A percentile compares a stretch with the other conserved stretches of the same genome.
Evolutionary conservation across 1,140 invertebrate genomes (phyloP).

Genomic region (Pollicipes pollicipes): DNA sequence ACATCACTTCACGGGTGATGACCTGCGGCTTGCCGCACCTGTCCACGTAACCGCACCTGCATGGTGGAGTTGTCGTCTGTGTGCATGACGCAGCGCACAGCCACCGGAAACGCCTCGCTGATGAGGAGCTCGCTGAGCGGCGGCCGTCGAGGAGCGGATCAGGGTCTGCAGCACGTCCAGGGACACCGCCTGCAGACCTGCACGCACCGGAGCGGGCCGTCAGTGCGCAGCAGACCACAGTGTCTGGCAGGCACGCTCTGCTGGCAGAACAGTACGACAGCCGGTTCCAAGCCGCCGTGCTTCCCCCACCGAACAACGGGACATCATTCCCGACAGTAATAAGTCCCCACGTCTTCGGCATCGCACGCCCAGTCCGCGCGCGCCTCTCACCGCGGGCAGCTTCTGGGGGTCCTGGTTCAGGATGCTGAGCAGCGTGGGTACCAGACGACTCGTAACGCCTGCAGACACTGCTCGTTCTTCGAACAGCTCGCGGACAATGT

Average conservation of each 20-base stretch:
- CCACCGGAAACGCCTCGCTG: slow-evolving; percentile 42
- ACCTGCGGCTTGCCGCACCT: too few species aligned
- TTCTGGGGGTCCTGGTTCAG: background rate
- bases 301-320: too few species aligned
- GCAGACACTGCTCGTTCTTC: slow-evolving; percentile 40
- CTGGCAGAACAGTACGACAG: too few species aligned
- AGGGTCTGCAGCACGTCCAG: slow-evolving; percentile 43
- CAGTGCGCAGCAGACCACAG: too few species aligned
- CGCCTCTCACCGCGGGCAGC: slow-evolving; percentile 14
- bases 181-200: slow-evolving; percentile 34
- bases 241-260: too few species aligned
- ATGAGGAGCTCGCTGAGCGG: slow-evolving; percentile 38
- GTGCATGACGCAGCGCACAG: slow-evolving; percentile 39
- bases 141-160: slow-evolving; percentile 37
- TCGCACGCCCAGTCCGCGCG: too few species aligned
- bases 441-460: slow-evolving; percentile 40
- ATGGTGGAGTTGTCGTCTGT: slow-evolving; percentile 46
- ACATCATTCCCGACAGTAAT: too few species aligned
- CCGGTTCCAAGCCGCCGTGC: too few species aligned
- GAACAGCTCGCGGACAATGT: slow-evolving; percentile 47
- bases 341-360: too few species aligned
- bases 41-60: slow-evolving; percentile 31
- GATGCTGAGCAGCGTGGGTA: slow-evolving; percentile 51
- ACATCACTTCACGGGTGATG: too few species aligned
- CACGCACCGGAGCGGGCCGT: slow-evolving; percentile 14